Conservation (phyloP, 2,888 invertebrate genomes). For the Mycalesis mineus region DNA sequence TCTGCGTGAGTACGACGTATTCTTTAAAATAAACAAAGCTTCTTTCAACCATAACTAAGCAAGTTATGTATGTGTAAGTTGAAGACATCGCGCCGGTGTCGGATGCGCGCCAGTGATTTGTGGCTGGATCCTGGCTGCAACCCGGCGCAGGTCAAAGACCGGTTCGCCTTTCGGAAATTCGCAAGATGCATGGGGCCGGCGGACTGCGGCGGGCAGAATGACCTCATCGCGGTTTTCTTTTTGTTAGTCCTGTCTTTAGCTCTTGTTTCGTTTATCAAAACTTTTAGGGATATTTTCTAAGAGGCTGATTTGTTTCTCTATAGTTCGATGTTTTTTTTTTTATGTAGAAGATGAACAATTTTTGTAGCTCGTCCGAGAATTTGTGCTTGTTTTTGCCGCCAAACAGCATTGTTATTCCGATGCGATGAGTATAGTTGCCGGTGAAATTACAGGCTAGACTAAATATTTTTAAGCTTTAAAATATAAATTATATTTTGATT, state of each 20-base stretch:
- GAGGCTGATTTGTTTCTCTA: neutral
- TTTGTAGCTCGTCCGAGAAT: no score
- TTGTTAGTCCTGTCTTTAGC: constrained; percentile 5
- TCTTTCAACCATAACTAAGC: no score
- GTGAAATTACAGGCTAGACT: no score
- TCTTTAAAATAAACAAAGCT: no score
- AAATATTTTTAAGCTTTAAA: no score
- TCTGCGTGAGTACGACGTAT: no score
- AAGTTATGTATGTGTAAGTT: no score
- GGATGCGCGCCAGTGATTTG: constrained; percentile 55
- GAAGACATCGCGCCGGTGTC: constrained; percentile 22
- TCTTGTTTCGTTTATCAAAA: constrained; percentile 10
- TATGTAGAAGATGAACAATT: no score
- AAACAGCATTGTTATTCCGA: no score
- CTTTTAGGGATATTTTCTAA: neutral
- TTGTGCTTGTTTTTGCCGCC: no score
- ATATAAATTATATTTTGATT: no score
- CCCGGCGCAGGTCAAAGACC: constrained; percentile 67
- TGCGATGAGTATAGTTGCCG: no score
- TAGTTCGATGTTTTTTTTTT: neutral
- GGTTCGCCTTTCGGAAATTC: constrained; percentile 70
- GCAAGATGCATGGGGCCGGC: constrained; percentile 38
- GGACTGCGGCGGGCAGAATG: constrained; percentile 46
- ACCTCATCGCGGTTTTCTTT: constrained; percentile 52
- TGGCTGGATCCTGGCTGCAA: constrained; percentile 47